Evolutionary conservation across 2,113 vertebrate genomes (phyloP), one percentile per base, ranked within the genome.

Genomic region (Plectropomus leopardus): DNA sequence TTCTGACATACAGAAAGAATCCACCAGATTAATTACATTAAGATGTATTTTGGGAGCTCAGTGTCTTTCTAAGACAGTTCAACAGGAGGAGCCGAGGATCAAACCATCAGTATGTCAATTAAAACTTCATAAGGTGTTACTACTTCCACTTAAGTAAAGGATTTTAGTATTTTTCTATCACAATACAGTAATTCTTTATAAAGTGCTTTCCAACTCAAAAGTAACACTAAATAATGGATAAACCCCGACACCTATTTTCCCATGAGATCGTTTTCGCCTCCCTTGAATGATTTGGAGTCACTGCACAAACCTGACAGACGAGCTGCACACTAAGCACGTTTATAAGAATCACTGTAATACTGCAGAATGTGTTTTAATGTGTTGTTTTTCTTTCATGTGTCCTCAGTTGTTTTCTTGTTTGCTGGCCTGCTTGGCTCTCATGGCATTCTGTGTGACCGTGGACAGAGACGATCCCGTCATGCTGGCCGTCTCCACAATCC

Each of bases 401-500:
- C 61, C 34, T 95, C 83, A 93, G 84, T 83, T 95, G 71, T 84
- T 93, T 26, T 95, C 92, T 0, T 78, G 83, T 70, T 93, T 93
- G 87, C 87, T 90, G 76, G 82, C 71, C 53, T 94, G 94, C 55
- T 95, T 95, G 73, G 90, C 84, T 82, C 94, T 94, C 83, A 89
- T 89, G 40, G 91, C 91, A 4, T 90, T 93, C 77, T 92, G 93
- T 0, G 91, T 94, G 69, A 58, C 82, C 0, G 91, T 93, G 42
- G 96, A 95, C 67, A 96, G 91, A 0, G 96, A 96, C 6, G 96
- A 96, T 4, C 90, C 92, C 3, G 95, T 94, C n/a, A 93, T 80
- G 59, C 94, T 96, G 84, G 94, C 72, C 3, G 95, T 94, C 84
- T 97, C 96, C 84, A 96, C 94, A 1, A 95, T 96, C 9, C 95